Conservation (phyloP, 1,140 invertebrate species). For the Lepidotrigona ventralis region DNA sequence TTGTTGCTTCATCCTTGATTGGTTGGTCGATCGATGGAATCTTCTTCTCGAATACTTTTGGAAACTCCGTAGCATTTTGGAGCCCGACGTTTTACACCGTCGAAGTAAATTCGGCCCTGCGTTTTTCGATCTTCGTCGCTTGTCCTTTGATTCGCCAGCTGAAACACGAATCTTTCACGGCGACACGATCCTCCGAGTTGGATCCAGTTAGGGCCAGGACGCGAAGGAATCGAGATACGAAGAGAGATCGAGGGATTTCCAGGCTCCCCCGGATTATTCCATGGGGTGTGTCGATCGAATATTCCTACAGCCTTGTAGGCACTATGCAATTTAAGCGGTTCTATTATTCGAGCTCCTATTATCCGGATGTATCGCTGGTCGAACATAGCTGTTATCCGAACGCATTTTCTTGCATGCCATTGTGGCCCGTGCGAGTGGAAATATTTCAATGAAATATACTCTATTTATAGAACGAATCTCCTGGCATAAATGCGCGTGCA, state of each 20-base stretch:
- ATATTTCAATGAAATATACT: neutral
- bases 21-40: too few relatives aligned
- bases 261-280: constrained; percentile 19
- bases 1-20: too few relatives aligned
- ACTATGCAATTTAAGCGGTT: neutral
- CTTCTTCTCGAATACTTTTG: too few relatives aligned
- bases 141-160: neutral
- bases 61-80: too few relatives aligned
- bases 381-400: neutral
- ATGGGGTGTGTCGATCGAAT: constrained; percentile 16
- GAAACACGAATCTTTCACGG: constrained; percentile 4
- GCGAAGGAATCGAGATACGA: neutral
- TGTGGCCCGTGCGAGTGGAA: neutral
- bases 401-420: neutral
- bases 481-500: too few relatives aligned
- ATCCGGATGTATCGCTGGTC: constrained; percentile 4
- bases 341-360: constrained; percentile 31
- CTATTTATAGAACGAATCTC: neutral
- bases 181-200: neutral
- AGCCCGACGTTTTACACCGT: too few relatives aligned
- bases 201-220: neutral
- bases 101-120: neutral
- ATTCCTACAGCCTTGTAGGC: constrained; percentile 1
- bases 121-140: constrained; percentile 7
- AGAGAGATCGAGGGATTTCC: constrained; percentile 25